Conservation (phyloP, 2,797 vertebrate species). For the Poecilia gillii region DNA sequence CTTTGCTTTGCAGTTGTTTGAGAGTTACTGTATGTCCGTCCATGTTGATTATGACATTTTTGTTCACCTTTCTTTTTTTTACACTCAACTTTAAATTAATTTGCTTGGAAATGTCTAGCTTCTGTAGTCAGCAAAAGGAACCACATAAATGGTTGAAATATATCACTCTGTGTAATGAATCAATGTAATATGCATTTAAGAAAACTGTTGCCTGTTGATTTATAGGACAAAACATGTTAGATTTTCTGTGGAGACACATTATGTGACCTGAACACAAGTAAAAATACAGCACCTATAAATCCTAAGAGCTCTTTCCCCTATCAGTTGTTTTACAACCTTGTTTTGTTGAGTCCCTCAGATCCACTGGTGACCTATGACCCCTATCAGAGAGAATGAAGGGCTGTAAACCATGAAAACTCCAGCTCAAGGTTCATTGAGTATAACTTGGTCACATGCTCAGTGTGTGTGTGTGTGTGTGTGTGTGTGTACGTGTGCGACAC, state of each 20-base stretch:
- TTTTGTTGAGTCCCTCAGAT: conserved; percentile 74
- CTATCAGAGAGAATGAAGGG: conserved; percentile 67
- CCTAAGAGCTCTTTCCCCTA: conserved; percentile 39
- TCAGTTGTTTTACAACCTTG: conserved; percentile 77
- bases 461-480: conserved; percentile 16
- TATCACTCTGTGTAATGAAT: not conserved
- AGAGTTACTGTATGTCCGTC: not conserved
- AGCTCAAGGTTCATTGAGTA: conserved; percentile 73
- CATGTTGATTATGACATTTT: not conserved
- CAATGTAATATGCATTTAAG: not conserved
- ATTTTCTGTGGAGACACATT: conserved; percentile 25
- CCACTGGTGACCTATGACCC: conserved; percentile 66
- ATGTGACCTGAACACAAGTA: conserved; percentile 32
- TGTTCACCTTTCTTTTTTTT: not conserved
- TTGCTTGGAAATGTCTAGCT: not conserved
- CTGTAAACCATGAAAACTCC: conserved; percentile 73
- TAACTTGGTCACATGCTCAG: conserved; percentile 67
- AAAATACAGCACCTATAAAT: conserved; percentile 67
- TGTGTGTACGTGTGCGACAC: conserved; percentile 7
- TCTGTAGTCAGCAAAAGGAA: not conserved
- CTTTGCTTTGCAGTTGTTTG: not conserved
- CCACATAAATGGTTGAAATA: not conserved
- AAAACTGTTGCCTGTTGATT: not conserved
- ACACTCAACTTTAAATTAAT: not conserved
- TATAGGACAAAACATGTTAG: conserved; percentile 1